Percentiles rank a stretch among this genome's conserved stretches.
phyloP scores from a whole-genome alignment of 2,888 invertebrate species.

The Arge pagana region DNA sequence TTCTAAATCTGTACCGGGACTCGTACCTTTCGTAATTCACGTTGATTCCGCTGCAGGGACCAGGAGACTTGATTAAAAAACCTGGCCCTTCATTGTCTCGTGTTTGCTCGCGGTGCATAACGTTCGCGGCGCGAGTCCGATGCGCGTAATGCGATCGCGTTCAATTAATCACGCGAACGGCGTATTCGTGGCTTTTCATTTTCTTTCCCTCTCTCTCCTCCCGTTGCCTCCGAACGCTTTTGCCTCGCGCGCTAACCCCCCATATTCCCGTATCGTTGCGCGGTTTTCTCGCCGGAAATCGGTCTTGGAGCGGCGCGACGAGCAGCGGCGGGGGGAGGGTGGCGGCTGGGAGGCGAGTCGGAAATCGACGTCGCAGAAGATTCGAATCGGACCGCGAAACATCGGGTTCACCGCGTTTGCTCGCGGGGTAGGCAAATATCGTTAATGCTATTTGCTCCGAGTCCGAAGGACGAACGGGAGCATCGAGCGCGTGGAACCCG shows the following conservation, averaged over 20 bases:
- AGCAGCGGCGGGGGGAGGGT: background rate
- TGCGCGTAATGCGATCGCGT: too few relatives aligned
- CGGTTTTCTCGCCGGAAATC: too few relatives aligned
- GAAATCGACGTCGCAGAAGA: too few relatives aligned
- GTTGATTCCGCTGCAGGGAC: constrained; percentile 55
- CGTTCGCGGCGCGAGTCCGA: too few relatives aligned
- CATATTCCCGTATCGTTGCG: too few relatives aligned
- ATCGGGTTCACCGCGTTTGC: constrained; percentile 46
- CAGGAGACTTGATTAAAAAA: constrained; percentile 54
- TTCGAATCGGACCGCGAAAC: constrained; percentile 37
- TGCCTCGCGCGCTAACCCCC: too few relatives aligned
- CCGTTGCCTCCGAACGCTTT: too few relatives aligned
- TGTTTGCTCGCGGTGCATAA: constrained; percentile 52
- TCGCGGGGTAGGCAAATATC: constrained; percentile 56
- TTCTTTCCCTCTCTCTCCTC: too few relatives aligned
- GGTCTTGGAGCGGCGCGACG: too few relatives aligned
- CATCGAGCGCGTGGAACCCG: constrained; percentile 18
- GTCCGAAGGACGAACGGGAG: constrained; percentile 50
- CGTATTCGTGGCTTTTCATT: background rate
- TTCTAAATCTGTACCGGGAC: constrained; percentile 48
- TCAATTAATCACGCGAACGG: constrained; percentile 33
- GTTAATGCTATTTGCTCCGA: constrained; percentile 54
- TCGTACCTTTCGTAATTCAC: constrained; percentile 52
- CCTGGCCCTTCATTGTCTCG: constrained; percentile 52
- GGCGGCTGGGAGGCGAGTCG: constrained; percentile 9